Evolutionary conservation across 1,140 invertebrate species (phyloP).

Genomic region (Protaetia brevitarsis): DNA sequence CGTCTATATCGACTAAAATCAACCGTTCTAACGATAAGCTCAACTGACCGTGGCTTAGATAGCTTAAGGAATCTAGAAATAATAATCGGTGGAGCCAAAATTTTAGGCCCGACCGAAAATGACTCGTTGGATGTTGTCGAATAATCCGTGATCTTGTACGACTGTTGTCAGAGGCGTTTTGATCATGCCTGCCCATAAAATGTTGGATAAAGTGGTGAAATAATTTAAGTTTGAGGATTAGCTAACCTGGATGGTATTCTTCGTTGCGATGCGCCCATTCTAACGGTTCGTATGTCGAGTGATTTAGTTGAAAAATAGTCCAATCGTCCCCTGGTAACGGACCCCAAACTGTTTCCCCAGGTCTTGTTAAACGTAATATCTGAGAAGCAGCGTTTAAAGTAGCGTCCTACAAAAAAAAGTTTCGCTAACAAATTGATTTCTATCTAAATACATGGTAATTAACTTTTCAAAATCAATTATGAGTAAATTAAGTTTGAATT

Average conservation of each 20-base stretch:
- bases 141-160: slow-evolving; percentile 83
- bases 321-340: slow-evolving; percentile 85
- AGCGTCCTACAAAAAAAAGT: slow-evolving; percentile 68
- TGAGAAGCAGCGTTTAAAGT: slow-evolving; percentile 84
- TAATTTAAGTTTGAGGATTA: slow-evolving; percentile 24
- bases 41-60: slow-evolving; percentile 83
- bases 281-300: slow-evolving; percentile 88
- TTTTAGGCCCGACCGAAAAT: slow-evolving; percentile 85
- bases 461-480: too few relatives aligned
- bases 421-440: too few relatives aligned
- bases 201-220: slow-evolving; percentile 29
- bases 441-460: too few relatives aligned
- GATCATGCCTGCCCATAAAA: slow-evolving; percentile 28
- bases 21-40: slow-evolving; percentile 83
- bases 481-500: too few relatives aligned
- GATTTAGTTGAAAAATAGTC: slow-evolving; percentile 91
- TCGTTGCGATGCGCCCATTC: slow-evolving; percentile 80
- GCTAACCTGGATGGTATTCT: slow-evolving; percentile 57
- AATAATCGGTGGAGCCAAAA: slow-evolving; percentile 93
- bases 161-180: slow-evolving; percentile 74
- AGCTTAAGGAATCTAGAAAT: slow-evolving; percentile 90
- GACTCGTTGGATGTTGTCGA: slow-evolving; percentile 87
- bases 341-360: slow-evolving; percentile 87
- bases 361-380: slow-evolving; percentile 80
- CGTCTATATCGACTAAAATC: slow-evolving; percentile 97